A percentile compares a stretch with the other conserved stretches of the same genome.
Conservation (phyloP, 1,140 invertebrate genomes). For the Ooceraea biroi region DNA sequence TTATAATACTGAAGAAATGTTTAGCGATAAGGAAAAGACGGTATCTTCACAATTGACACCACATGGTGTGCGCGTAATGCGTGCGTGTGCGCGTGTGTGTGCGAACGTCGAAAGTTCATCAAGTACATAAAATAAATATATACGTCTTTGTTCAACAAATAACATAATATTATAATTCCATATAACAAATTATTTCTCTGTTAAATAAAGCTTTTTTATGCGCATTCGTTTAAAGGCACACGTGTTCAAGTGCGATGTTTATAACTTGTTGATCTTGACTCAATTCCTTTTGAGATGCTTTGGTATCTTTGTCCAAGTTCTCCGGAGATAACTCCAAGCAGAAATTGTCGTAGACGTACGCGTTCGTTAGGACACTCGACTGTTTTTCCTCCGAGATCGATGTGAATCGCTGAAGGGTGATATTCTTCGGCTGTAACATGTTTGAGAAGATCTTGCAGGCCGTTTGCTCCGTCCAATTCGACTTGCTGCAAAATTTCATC, state of each 20-base stretch:
- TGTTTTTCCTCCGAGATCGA: constrained; percentile 77
- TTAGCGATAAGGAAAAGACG: background rate
- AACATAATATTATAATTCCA: background rate
- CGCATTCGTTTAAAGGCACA: constrained; percentile 55
- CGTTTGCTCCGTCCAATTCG: background rate
- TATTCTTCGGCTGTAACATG: constrained; percentile 69
- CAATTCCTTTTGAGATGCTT: background rate
- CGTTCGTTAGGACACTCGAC: constrained; percentile 66
- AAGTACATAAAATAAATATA: constrained; percentile 48
- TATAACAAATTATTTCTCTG: background rate
- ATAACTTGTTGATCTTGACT: constrained; percentile 22
- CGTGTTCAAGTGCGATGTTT: constrained; percentile 65
- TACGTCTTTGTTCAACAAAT: background rate
- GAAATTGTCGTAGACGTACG: constrained; percentile 79
- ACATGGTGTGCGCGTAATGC: background rate
- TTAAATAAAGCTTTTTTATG: background rate
- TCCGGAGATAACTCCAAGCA: constrained; percentile 75
- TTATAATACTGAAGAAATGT: constrained; percentile 44
- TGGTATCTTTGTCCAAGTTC: constrained; percentile 49
- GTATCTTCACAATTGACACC: constrained; percentile 1
- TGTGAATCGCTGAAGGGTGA: constrained; percentile 77
- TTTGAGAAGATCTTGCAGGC: constrained; percentile 26
- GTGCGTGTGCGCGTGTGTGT: no score
- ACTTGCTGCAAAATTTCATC: constrained; percentile 85
- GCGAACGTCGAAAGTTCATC: no score